phyloP scores from a whole-genome alignment of 2,113 vertebrate genomes.

The Chlorodrepanis virens region DNA sequence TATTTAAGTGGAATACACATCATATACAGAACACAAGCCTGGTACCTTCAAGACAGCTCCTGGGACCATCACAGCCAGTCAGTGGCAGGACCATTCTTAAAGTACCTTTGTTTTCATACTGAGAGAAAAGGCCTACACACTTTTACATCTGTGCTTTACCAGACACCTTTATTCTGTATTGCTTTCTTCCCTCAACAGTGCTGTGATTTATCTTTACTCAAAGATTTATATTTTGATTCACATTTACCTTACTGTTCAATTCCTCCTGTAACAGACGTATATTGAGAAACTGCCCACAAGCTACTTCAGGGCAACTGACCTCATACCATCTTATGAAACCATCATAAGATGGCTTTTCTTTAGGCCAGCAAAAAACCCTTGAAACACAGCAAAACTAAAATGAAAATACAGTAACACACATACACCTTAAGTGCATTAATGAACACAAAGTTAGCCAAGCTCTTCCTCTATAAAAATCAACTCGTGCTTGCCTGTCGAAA shows the following conservation, averaged over 20 bases:
- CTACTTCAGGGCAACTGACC: background rate
- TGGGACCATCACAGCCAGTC: background rate
- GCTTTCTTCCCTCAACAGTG: background rate
- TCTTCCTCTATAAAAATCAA: background rate
- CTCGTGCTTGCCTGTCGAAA: background rate
- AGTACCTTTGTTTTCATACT: background rate
- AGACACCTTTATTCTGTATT: background rate
- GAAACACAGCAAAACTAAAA: background rate
- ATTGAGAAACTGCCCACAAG: background rate
- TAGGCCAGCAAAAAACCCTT: background rate
- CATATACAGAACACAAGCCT: slow-evolving; percentile 40
- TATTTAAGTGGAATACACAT: slow-evolving; percentile 55
- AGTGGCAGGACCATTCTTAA: background rate
- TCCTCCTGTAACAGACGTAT: background rate
- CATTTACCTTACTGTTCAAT: background rate
- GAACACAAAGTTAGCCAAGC: background rate
- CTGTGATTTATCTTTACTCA: background rate
- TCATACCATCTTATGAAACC: background rate
- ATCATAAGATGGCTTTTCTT: background rate
- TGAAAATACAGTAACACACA: background rate
- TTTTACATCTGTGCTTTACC: background rate
- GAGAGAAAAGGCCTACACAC: background rate
- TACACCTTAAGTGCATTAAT: background rate
- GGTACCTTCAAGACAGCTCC: slow-evolving; percentile 10
- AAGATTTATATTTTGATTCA: background rate